These are phyloP conservation scores for Fragum whitleyi DNA, from an alignment of 2,888 invertebrate species.

Conservation along the genomic window DNA sequence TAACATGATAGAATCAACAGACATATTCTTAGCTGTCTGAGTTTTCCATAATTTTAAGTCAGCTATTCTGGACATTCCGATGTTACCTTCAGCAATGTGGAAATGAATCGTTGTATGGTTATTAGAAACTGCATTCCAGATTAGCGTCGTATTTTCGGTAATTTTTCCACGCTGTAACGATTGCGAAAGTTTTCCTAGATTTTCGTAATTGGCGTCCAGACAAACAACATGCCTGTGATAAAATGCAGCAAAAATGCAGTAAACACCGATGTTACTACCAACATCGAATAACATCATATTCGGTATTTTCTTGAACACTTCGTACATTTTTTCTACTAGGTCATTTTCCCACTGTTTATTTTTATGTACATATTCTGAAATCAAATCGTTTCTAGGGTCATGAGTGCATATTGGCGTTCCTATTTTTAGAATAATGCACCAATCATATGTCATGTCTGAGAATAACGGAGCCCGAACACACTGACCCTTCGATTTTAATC, in stretches of 20 bases:
- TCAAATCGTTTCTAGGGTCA: not conserved
- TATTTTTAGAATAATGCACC: not conserved
- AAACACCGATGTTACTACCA: slow-evolving; percentile 12
- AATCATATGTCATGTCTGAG: not conserved
- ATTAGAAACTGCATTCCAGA: slow-evolving; percentile 19
- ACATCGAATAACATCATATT: slow-evolving; percentile 12
- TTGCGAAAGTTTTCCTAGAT: not conserved
- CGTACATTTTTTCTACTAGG: not conserved
- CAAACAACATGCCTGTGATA: not conserved
- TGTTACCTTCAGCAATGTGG: not conserved
- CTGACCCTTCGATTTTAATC: not conserved
- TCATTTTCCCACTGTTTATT: not conserved
- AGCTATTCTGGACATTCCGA: not conserved
- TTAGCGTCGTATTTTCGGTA: not conserved
- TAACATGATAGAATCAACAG: not conserved
- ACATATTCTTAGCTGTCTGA: not conserved
- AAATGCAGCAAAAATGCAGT: not conserved
- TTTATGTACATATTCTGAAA: not conserved
- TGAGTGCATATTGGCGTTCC: not conserved
- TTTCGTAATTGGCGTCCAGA: slow-evolving; percentile 5
- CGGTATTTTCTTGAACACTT: not conserved
- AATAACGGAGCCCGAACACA: not conserved
- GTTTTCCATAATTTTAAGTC: not conserved
- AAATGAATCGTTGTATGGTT: not conserved
- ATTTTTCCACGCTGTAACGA: not conserved